These are phyloP conservation scores for Mellivora capensis DNA, from an alignment of 2,113 vertebrate genomes.

Conservation along the genomic window DNA sequence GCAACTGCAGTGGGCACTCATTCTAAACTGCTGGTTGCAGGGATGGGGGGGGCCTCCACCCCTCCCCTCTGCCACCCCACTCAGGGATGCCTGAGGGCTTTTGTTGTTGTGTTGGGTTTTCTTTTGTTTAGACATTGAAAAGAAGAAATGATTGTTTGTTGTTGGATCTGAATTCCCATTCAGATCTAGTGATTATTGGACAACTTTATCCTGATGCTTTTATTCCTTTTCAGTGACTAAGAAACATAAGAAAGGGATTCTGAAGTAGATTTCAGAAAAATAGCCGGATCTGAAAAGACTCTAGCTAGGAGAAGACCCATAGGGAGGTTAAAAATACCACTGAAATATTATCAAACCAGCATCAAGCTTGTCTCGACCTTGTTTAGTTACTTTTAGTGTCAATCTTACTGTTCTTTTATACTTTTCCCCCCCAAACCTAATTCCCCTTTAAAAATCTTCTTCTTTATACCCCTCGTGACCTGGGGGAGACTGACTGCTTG, in stretches of 20 bases:
- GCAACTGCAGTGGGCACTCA: fast-evolving
- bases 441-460: not conserved
- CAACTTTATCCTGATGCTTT: not conserved
- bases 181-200: not conserved
- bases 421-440: not conserved
- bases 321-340: not conserved
- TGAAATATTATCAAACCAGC: not conserved
- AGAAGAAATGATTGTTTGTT: not conserved
- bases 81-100: fast-evolving
- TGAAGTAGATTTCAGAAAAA: not conserved
- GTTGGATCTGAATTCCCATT: not conserved
- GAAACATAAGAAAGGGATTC: not conserved
- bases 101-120: not conserved
- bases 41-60: fast-evolving
- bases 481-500: not conserved
- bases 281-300: not conserved
- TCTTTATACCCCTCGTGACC: not conserved
- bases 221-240: not conserved
- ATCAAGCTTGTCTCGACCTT: not conserved
- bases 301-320: not conserved
- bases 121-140: not conserved
- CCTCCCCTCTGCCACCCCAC: fast-evolving
- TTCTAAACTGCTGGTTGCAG: not conserved
- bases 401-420: not conserved
- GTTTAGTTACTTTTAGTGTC: not conserved